Base-by-base conservation (phyloP, 2,113 vertebrate genomes). In the Grantiella picta region DNA sequence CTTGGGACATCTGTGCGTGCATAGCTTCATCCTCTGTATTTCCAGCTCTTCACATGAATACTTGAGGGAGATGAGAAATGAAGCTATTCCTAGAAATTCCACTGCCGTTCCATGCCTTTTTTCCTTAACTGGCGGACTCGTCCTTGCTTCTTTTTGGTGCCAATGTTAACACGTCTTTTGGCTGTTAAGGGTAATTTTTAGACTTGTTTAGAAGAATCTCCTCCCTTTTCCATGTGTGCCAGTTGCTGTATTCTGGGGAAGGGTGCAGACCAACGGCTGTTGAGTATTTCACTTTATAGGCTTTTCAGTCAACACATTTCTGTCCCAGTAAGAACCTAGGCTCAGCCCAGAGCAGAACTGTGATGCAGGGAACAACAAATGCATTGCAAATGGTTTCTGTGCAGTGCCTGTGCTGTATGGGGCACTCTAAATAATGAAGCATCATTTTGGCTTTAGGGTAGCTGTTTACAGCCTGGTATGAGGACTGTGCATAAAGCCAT, bases 71-170 rank as follows among this genome's bases (percentile, higher is more conserved):
- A 85, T 0, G 16, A 80, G 68, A 93, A 90, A 44, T 3, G 20
- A 90, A 86, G 35, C 38, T 90, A 73, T 92, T 95, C 86, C 86
- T 93, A 92, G 91, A 95, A 96, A 94, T 93, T 82, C 59, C 38
- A 24, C 63, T 70, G 71, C 49, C 71, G 68, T 86, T 82, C 38
- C 19, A 38, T 11, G 45, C 38, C 60, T 90, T 60, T 83, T 84
- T 87, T 53, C 60, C 72, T 83, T 66, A 86, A 50, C 64, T 95
- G 89, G 38, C 8, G 11, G 50, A 31, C 50, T 82, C 25, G 5
- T 85, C 59, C 42, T 93, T 83, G 29, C 25, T 69, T 71, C 82
- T 40, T 93, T 57, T 83, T 49, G 61, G 38, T 91, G 92, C 64
- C 72, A 83, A 38, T 36, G 86, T 66, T 90, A 88, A 69, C 63